Evolutionary conservation across 2,888 invertebrate genomes (phyloP).

Genomic region (Trachelus iudaicus): DNA sequence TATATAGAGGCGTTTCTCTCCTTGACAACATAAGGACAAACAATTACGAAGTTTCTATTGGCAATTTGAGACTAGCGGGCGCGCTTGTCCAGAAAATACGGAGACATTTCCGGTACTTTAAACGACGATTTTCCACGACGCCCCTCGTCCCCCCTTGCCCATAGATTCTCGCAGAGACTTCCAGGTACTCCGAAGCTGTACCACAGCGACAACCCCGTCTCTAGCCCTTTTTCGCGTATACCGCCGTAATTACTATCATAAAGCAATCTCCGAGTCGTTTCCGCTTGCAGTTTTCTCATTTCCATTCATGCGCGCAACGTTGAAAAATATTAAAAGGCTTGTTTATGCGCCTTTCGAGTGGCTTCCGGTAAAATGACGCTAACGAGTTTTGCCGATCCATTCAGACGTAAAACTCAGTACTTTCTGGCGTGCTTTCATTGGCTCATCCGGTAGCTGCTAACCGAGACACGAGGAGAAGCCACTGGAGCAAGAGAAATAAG

Average conservation of each 20-base stretch:
- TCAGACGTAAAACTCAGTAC: background rate
- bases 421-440: background rate
- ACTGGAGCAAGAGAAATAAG: background rate
- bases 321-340: background rate
- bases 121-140: background rate
- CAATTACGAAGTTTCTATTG: conserved; percentile 53
- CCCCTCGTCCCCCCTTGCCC: no score
- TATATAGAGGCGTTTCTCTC: background rate
- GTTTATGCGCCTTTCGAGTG: background rate
- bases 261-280: conserved; percentile 32
- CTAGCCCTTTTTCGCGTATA: conserved; percentile 14
- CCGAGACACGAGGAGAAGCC: background rate
- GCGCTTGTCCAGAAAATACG: conserved; percentile 41
- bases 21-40: conserved; percentile 20
- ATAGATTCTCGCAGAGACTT: background rate
- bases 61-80: conserved; percentile 42
- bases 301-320: background rate
- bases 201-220: background rate
- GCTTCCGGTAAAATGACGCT: background rate
- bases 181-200: background rate
- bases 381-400: conserved; percentile 1
- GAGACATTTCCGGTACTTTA: conserved; percentile 12
- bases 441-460: background rate
- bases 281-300: conserved; percentile 21
- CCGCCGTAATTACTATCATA: conserved; percentile 42